Conservation (phyloP, 1,140 invertebrate species). For the Lethrus apterus region DNA sequence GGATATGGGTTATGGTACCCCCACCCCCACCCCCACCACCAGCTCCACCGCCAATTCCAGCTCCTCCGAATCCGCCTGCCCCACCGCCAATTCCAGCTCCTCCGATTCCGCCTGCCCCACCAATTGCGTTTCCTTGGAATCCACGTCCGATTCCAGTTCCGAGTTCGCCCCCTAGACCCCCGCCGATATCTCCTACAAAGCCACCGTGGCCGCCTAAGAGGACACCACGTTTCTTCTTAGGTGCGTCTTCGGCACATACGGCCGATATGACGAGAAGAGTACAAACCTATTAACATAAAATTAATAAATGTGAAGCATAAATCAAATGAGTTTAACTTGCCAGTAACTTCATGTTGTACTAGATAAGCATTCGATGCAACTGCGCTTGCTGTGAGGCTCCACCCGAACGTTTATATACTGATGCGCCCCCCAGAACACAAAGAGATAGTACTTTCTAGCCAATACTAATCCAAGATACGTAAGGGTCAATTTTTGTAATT, state of each 20-base stretch:
- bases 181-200: constrained; percentile 2
- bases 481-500: no score
- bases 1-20: constrained; percentile 4
- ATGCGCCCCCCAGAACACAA: background rate
- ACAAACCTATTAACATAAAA: constrained; percentile 2
- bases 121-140: background rate
- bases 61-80: background rate
- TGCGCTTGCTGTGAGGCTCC: constrained; percentile 1
- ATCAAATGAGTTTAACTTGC: background rate
- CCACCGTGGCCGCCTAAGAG: constrained; percentile 5
- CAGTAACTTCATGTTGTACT: constrained; percentile 6
- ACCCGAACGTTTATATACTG: constrained; percentile 9
- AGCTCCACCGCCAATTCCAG: background rate
- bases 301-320: background rate
- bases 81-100: background rate
- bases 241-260: constrained; percentile 3
- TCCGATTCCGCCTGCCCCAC: background rate
- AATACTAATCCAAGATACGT: no score
- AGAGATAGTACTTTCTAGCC: constrained; percentile 12
- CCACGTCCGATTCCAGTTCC: background rate
- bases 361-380: constrained; percentile 4
- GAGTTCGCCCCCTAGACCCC: background rate
- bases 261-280: constrained; percentile 3
- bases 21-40: constrained; percentile 1
- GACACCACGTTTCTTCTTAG: constrained; percentile 8